Evolutionary conservation across 2,113 vertebrate species (phyloP), one percentile per base, ranked within the genome.

Genomic region (Ailurus styani): DNA sequence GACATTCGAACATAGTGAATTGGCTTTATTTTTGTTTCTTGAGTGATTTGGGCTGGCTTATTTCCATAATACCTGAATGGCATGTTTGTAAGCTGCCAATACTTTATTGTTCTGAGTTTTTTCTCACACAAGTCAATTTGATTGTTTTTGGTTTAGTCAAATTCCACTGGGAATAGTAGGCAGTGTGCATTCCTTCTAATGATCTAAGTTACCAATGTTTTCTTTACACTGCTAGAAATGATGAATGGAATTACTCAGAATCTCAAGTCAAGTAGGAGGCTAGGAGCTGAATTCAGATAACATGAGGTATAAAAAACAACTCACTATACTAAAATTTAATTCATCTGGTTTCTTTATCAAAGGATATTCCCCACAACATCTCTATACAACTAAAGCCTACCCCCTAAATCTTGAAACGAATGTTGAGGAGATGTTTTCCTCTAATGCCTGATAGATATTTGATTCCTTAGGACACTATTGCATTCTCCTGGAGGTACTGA

Each of bases 211-310:
- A 87, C 45, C 90, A 42, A 64, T 52, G 25, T 90, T 95, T 93
- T 90, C n/a, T 78, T 89, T 82, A 94, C 42, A 78, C 90, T 90
- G 40, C 23, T 97, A 97, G 95, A 93, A 95, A 95, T 90, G 77
- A 94, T 95, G 79, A 87, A 77, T 82, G 42, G 21, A 40, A 83
- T 96, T 84, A 88, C 29, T 87, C 25, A 68, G 78, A 64, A 57
- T 90, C 83, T 93, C 54, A 88, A 88, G 70, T 66, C 37, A 96
- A 93, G 40, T 50, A 83, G 60, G 57, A 91, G 31, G 15, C 45
- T 52, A 25, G 37, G 37, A 90, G 62, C 37, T 90, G 75, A 93
- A 92, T 96, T 93, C 73, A 81, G 47, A 93, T 83, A 40, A 20
- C 31, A 50, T 34, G 17, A 85, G 37, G n/a, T 29, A 45, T 29